These are phyloP conservation scores for Propithecus perrieri DNA, from an alignment of 2,797 vertebrate genomes.

Conservation along the genomic window DNA sequence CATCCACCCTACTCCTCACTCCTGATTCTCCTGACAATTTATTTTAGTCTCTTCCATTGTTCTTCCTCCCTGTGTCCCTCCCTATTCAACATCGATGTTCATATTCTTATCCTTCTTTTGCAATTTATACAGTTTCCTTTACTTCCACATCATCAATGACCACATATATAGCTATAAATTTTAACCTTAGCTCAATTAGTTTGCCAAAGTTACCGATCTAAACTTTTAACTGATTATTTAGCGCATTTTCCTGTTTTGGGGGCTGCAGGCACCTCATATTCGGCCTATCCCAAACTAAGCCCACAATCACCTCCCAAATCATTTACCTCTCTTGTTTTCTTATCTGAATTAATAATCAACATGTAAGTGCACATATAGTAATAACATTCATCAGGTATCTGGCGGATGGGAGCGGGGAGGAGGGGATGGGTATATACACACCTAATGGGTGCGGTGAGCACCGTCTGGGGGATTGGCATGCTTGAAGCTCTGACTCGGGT, in stretches of 20 bases:
- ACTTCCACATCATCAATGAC: not conserved
- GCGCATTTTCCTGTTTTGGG: not conserved
- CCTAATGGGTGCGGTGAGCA: too few species aligned
- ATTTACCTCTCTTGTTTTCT: not conserved
- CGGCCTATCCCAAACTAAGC: not conserved
- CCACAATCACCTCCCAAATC: not conserved
- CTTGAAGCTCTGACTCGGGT: too few species aligned
- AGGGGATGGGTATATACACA: too few species aligned
- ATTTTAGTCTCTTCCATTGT: not conserved
- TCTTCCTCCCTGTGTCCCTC: not conserved
- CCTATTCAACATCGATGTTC: not conserved
- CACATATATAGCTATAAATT: not conserved
- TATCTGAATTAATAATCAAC: not conserved
- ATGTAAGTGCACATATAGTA: too few species aligned
- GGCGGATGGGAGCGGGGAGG: too few species aligned
- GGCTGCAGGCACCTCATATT: not conserved
- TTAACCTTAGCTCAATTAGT: not conserved
- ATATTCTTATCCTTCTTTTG: not conserved
- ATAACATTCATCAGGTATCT: too few species aligned
- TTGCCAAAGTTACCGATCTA: not conserved
- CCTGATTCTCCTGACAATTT: not conserved
- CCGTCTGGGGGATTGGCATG: too few species aligned
- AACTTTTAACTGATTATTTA: not conserved
- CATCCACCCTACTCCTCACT: not conserved
- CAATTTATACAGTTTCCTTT: not conserved